These are phyloP conservation scores for Hypsopygia costalis DNA, from an alignment of 2,888 invertebrate species.

Conservation along the genomic window DNA sequence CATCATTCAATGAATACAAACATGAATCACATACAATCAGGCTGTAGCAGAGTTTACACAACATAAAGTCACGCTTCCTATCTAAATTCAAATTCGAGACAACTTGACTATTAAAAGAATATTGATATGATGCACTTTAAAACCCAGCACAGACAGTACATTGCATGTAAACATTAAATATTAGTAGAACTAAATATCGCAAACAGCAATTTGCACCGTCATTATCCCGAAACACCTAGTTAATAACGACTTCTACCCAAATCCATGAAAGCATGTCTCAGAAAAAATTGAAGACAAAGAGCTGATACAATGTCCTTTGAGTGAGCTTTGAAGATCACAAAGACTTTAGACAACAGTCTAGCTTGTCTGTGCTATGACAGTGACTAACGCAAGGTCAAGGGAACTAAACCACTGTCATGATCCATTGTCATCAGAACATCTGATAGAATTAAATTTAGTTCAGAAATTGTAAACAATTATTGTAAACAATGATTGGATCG, in stretches of 20 bases:
- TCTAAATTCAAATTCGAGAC: constrained; percentile 32
- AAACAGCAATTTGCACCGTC: constrained; percentile 71
- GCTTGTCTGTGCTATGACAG: constrained; percentile 72
- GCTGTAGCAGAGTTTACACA: constrained; percentile 21
- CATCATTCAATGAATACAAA: constrained; percentile 63
- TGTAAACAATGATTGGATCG: too few species aligned
- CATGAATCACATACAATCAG: constrained; percentile 26
- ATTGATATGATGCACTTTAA: constrained; percentile 76
- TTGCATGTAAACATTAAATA: constrained; percentile 62
- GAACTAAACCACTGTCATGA: constrained; percentile 54
- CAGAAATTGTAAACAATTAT: too few species aligned
- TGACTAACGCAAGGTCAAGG: constrained; percentile 59
- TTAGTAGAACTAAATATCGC: constrained; percentile 70
- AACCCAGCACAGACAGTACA: constrained; percentile 68
- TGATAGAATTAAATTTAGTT: constrained; percentile 51
- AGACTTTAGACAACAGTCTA: constrained; percentile 71
- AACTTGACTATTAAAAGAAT: constrained; percentile 36
- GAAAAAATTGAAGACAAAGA: constrained; percentile 65
- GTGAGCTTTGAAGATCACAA: constrained; percentile 61
- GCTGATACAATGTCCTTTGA: constrained; percentile 53
- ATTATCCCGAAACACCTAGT: constrained; percentile 67
- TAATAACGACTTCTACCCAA: constrained; percentile 44
- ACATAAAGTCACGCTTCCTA: constrained; percentile 21
- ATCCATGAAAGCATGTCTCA: constrained; percentile 81
- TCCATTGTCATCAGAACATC: constrained; percentile 57